phyloP scores from a whole-genome alignment of 1,140 invertebrate genomes.

The Drosophila ambigua region DNA sequence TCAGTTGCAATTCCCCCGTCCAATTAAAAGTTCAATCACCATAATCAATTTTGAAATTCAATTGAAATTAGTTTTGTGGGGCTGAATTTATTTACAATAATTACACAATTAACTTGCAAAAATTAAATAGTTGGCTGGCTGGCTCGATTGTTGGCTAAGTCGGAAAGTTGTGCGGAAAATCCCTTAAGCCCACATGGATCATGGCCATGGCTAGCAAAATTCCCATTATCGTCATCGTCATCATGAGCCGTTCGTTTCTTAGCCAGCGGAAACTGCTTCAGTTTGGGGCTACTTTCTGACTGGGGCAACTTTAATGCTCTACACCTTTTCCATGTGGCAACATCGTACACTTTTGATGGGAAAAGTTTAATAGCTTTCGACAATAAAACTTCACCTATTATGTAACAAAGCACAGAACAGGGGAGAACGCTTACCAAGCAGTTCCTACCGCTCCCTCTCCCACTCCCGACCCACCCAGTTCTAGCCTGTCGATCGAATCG shows the following conservation, averaged over 20 bases:
- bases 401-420: slow-evolving; percentile 74
- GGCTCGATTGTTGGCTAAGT: slow-evolving; percentile 10
- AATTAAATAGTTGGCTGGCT: slow-evolving; percentile 5
- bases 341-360: slow-evolving; percentile 75
- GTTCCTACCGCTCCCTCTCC: slow-evolving; percentile 3
- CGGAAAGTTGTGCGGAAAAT: not conserved
- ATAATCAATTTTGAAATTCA: not conserved
- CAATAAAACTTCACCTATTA: slow-evolving; percentile 83
- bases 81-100: not conserved
- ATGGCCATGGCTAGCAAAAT: not conserved
- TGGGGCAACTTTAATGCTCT: slow-evolving; percentile 66
- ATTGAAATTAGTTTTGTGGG: too few relatives aligned
- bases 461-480: not conserved
- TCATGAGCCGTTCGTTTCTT: slow-evolving; percentile 7
- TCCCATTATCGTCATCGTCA: slow-evolving; percentile 25
- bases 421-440: slow-evolving; percentile 56
- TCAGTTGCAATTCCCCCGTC: too few relatives aligned
- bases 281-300: slow-evolving; percentile 8
- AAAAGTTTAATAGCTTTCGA: slow-evolving; percentile 83
- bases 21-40: not conserved
- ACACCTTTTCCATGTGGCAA: slow-evolving; percentile 74
- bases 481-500: slow-evolving; percentile 57
- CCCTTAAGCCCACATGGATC: not conserved
- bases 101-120: slow-evolving; percentile 1
- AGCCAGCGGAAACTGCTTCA: slow-evolving; percentile 12